phyloP scores from a whole-genome alignment of 2,888 invertebrate genomes.

The Phengaris alcon region DNA sequence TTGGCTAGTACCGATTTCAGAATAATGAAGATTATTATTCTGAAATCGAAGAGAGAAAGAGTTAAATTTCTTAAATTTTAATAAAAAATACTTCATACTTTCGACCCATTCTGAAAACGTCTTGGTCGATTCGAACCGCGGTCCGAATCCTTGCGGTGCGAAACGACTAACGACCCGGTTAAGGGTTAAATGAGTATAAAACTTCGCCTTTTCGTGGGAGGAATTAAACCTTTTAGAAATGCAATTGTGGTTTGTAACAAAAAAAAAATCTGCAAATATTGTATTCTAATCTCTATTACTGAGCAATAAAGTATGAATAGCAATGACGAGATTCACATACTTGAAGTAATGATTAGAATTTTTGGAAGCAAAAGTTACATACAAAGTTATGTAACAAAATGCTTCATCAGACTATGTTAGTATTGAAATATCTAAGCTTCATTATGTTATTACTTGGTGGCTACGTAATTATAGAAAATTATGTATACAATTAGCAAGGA shows the following conservation, averaged over 20 bases:
- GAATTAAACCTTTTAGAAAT: neutral
- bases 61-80: too few relatives aligned
- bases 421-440: neutral
- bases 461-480: conserved; percentile 4
- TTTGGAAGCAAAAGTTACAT: conserved; percentile 1
- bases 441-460: conserved; percentile 20
- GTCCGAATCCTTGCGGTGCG: too few relatives aligned
- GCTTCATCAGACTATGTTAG: neutral
- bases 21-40: too few relatives aligned
- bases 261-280: neutral
- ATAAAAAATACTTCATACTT: too few relatives aligned
- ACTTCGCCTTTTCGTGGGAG: neutral
- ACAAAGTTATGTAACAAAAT: neutral
- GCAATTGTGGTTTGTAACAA: conserved; percentile 30
- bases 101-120: too few relatives aligned
- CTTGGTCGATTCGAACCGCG: too few relatives aligned
- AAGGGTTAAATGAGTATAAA: too few relatives aligned
- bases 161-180: too few relatives aligned
- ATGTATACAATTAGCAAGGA: neutral
- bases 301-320: neutral
- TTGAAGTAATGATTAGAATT: neutral
- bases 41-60: too few relatives aligned
- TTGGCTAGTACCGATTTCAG: too few relatives aligned
- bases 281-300: neutral
- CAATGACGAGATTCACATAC: neutral